Evolutionary conservation across 2,113 vertebrate species (phyloP).

Genomic region (Thalassarche chlororhynchos): DNA sequence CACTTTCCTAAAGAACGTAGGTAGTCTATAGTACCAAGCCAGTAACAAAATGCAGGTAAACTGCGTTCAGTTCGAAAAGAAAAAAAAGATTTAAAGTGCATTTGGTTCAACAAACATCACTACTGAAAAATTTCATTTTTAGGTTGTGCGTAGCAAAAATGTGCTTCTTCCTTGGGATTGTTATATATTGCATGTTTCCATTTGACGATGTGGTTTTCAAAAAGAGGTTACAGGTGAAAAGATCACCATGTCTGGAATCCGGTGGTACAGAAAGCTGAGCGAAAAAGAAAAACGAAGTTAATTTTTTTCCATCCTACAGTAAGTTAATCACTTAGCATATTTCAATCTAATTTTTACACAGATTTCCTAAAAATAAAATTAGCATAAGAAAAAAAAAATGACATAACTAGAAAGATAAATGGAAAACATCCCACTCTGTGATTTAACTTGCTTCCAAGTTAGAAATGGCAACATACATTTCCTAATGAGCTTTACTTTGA

Average conservation of each 20-base stretch:
- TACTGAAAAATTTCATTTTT: conserved; percentile 60
- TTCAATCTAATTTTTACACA: not conserved
- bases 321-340: not conserved
- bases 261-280: conserved; percentile 60
- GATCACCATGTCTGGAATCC: not conserved
- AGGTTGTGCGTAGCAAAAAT: conserved; percentile 36
- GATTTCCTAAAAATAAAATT: not conserved
- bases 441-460: not conserved
- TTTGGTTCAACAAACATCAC: conserved; percentile 35
- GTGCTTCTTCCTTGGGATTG: conserved; percentile 54
- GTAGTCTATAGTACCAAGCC: not conserved
- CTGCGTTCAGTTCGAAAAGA: not conserved
- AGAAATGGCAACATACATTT: not conserved
- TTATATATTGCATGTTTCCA: not conserved
- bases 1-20: not conserved
- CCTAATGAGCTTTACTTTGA: not conserved
- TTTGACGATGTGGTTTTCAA: conserved; percentile 11
- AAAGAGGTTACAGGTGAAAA: conserved; percentile 57
- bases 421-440: not conserved
- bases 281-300: not conserved
- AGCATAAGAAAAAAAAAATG: not conserved
- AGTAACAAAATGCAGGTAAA: not conserved
- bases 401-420: not conserved
- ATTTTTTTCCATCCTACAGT: not conserved
- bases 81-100: not conserved